Percentiles rank a stretch among this genome's conserved stretches.
Conservation (phyloP, 2,797 vertebrate species). For the Podargus strigoides region DNA sequence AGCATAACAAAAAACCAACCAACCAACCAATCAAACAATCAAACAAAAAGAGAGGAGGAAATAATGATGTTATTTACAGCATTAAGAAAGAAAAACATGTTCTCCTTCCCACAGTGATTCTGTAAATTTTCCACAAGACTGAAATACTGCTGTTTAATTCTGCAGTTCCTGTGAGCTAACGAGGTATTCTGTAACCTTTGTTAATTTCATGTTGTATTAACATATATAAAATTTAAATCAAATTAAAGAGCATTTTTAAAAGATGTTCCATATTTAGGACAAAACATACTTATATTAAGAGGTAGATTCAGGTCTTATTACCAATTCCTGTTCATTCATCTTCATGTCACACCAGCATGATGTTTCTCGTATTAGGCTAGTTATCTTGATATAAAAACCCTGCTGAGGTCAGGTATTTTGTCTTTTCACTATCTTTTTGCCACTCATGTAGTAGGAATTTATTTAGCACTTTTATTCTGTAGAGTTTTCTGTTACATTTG, state of each 20-base stretch:
- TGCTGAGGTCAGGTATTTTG: neutral
- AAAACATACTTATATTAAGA: neutral
- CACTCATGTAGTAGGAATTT: neutral
- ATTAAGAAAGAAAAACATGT: neutral
- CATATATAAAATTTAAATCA: neutral
- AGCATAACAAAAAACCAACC: neutral
- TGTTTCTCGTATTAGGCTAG: neutral
- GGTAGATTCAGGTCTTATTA: neutral
- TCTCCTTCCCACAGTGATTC: neutral
- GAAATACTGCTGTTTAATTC: too few relatives aligned
- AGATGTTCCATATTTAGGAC: neutral
- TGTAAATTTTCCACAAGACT: neutral
- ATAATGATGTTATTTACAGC: neutral
- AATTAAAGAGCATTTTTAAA: neutral
- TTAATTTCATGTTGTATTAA: neutral
- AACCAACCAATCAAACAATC: too few relatives aligned
- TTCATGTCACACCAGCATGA: neutral
- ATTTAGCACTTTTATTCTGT: neutral
- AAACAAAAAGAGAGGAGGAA: too few relatives aligned
- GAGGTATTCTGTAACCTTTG: neutral
- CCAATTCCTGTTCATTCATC: neutral
- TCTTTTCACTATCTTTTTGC: neutral
- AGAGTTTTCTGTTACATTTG: neutral
- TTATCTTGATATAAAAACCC: neutral
- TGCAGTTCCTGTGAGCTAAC: neutral